phyloP scores from a whole-genome alignment of 2,113 vertebrate species.

The Probosciger aterrimus region DNA sequence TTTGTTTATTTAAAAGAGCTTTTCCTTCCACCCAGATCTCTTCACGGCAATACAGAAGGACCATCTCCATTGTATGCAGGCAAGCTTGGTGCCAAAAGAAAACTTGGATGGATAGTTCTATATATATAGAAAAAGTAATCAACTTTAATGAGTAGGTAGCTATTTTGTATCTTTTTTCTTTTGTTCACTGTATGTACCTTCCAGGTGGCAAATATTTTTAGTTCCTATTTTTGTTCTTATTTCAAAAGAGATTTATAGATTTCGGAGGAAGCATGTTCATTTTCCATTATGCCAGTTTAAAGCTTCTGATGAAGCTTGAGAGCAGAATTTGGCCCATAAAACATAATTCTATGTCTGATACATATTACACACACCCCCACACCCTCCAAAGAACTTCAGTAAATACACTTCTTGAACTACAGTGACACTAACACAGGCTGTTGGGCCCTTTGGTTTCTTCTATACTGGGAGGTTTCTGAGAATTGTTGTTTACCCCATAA shows the following conservation, averaged over 20 bases:
- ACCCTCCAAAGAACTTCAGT: constrained; percentile 5
- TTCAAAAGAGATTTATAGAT: constrained; percentile 24
- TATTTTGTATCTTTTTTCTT: background rate
- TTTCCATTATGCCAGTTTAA: constrained; percentile 33
- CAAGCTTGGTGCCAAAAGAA: background rate
- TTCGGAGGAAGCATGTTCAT: constrained; percentile 1
- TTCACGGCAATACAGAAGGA: background rate
- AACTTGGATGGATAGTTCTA: background rate
- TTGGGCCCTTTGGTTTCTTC: constrained; percentile 7
- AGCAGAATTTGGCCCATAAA: constrained; percentile 39
- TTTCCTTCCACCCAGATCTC: background rate
- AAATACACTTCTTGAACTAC: constrained; percentile 53
- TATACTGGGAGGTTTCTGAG: background rate
- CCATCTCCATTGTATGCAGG: background rate
- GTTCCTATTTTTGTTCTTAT: constrained; percentile 25
- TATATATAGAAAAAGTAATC: background rate
- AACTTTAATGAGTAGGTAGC: background rate
- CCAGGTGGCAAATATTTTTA: constrained; percentile 43
- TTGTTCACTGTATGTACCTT: background rate
- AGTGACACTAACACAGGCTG: constrained; percentile 31
- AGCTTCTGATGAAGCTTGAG: constrained; percentile 24
- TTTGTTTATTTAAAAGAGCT: background rate
- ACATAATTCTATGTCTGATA: constrained; percentile 8
- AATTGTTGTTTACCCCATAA: constrained; percentile 57
- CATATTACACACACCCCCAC: background rate